Evolutionary conservation across 2,113 vertebrate genomes (phyloP), one percentile per base, ranked within the genome.

Genomic region (Sorex araneus): DNA sequence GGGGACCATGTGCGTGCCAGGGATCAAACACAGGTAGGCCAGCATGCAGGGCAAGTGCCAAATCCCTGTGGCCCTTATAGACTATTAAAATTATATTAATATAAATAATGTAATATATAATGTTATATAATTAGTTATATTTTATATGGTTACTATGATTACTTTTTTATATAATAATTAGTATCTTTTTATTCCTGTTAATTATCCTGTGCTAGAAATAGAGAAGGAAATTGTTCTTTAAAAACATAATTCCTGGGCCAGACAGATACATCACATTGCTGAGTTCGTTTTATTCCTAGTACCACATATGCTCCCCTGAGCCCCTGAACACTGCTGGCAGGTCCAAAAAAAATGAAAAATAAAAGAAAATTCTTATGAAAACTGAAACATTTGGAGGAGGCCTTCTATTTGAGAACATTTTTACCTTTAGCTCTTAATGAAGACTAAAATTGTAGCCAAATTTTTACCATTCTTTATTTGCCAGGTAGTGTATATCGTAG

Each of bases 391-490:
- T 74, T 18, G 73, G 34, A 83, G 19, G 78, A 91, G 27, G 10
- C 6, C 28, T 83, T 88, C n/a, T 90, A 13, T 78, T 88, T 88
- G 16, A 89, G 60, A 92, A 86, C 27, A 47, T 87, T 87, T 76
- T 86, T 83, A 71, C 4, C 27, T 82, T 89, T 18, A 76, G 75
- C 63, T 21, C 32, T 84, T 87, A 79, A 76, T 80, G 74, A 87
- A 78, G 28, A 75, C 32, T 90, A 15, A 78, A 81, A 70, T 23
- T 23, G 23, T 6, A 54, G 54, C 12, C 54, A 13, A 13, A 19
- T 69, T 73, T 86, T 63, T 91, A 43, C 60, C 43, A 21, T 54
- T 64, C 66, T 54, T 79, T 80, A 19, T 80, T 83, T 84, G 45
- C 43, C 11, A 45, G 60, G 57, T 86, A 67, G 3, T 76, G 79